phyloP scores from a whole-genome alignment of 1,140 invertebrate species.

The Aphaenogaster rudis region DNA sequence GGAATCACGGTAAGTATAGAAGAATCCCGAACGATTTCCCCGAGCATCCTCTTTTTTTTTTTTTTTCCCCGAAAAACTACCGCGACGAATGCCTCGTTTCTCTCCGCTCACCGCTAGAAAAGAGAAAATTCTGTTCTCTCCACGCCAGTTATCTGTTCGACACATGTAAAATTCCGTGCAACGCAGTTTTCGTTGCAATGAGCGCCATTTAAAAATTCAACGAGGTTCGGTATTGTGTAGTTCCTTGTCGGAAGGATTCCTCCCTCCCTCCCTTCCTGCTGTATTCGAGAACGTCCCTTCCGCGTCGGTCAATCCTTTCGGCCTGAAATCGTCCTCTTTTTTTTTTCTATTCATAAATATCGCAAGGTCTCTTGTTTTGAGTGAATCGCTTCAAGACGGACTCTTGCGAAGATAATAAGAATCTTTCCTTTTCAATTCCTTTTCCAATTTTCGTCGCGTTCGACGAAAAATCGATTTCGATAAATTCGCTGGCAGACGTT shows the following conservation, averaged over 20 bases:
- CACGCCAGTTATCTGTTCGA: neutral
- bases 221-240: neutral
- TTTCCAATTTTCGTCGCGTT: neutral
- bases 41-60: too few species aligned
- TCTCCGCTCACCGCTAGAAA: neutral
- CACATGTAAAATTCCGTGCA: neutral
- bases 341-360: neutral
- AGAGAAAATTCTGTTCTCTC: neutral
- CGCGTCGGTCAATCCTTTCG: conserved; percentile 8
- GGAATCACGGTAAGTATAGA: conserved; percentile 33
- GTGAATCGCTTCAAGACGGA: neutral
- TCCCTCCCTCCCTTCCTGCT: neutral
- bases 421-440: neutral
- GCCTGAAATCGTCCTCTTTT: neutral
- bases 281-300: neutral
- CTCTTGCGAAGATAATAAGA: neutral
- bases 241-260: conserved; percentile 5
- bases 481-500: conserved; percentile 1
- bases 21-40: neutral
- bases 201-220: conserved; percentile 21
- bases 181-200: neutral
- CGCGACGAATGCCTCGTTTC: neutral
- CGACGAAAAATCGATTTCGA: conserved; percentile 9
- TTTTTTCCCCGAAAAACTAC: too few species aligned
- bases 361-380: neutral